A percentile compares a stretch with the other conserved stretches of the same genome.
Conservation (phyloP, 2,888 invertebrate species). For the Volucella inanis region DNA sequence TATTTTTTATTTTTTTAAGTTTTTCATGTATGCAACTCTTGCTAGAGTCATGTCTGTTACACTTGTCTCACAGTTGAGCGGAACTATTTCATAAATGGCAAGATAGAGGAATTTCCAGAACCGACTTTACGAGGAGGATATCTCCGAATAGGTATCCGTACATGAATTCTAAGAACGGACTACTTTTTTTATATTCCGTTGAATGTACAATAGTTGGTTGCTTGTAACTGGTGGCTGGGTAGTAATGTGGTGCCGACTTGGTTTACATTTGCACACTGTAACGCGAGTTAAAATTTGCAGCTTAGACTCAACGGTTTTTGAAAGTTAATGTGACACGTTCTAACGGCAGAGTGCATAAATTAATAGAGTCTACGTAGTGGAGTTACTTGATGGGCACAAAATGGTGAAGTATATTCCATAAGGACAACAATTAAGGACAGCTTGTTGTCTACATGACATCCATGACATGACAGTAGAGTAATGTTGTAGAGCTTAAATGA, state of each 20-base stretch:
- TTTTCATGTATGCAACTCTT: slow-evolving; percentile 44
- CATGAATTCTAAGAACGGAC: slow-evolving; percentile 19
- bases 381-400: slow-evolving; percentile 30
- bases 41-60: slow-evolving; percentile 59
- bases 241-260: slow-evolving; percentile 4
- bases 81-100: slow-evolving; percentile 47
- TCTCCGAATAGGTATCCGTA: slow-evolving; percentile 3
- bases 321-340: slow-evolving; percentile 72
- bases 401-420: slow-evolving; percentile 28
- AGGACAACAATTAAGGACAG: slow-evolving; percentile 61
- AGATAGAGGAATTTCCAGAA: slow-evolving; percentile 26
- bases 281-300: slow-evolving; percentile 31
- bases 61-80: slow-evolving; percentile 57
- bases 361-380: slow-evolving; percentile 49
- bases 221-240: slow-evolving; percentile 13
- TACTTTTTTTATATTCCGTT: slow-evolving; percentile 29
- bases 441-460: slow-evolving; percentile 32
- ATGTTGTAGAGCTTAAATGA: slow-evolving; percentile 34
- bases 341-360: slow-evolving; percentile 61
- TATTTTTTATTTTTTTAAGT: slow-evolving; percentile 29
- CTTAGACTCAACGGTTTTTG: slow-evolving; percentile 46
- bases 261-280: slow-evolving; percentile 12
- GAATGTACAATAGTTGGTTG: slow-evolving; percentile 16
- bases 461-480: slow-evolving; percentile 59
- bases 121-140: slow-evolving; percentile 34